Evolutionary conservation across 2,797 vertebrate species (phyloP).

Genomic region (Ceyx erithaca): DNA sequence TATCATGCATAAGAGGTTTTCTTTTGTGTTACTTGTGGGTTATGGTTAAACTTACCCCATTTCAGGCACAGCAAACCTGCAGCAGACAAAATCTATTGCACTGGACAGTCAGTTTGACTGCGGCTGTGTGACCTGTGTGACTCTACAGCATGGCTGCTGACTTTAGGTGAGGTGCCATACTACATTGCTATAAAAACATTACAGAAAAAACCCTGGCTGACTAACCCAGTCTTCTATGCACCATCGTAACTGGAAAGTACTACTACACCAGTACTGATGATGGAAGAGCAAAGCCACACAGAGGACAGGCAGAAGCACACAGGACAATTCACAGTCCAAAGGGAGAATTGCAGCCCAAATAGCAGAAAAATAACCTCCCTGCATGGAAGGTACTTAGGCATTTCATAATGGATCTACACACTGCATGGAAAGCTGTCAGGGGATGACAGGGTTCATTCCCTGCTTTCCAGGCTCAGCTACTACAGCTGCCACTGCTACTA

Average conservation of each 20-base stretch:
- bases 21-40: not conserved
- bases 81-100: not conserved
- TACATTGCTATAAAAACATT: not conserved
- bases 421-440: not conserved
- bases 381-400: not conserved
- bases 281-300: not conserved
- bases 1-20: not conserved
- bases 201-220: not conserved
- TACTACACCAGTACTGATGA: not conserved
- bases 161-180: not conserved
- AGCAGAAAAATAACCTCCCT: not conserved
- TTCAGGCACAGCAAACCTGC: not conserved
- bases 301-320: not conserved
- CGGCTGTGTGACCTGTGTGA: not conserved
- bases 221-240: not conserved
- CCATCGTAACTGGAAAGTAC: fast-evolving
- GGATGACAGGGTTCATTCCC: not conserved
- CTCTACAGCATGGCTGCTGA: not conserved
- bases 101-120: not conserved
- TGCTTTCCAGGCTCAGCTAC: not conserved
- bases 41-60: not conserved
- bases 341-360: not conserved
- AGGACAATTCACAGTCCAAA: not conserved
- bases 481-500: not conserved
- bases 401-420: not conserved